Conservation (phyloP, 1,140 invertebrate genomes). For the Reticulitermes speratus region DNA sequence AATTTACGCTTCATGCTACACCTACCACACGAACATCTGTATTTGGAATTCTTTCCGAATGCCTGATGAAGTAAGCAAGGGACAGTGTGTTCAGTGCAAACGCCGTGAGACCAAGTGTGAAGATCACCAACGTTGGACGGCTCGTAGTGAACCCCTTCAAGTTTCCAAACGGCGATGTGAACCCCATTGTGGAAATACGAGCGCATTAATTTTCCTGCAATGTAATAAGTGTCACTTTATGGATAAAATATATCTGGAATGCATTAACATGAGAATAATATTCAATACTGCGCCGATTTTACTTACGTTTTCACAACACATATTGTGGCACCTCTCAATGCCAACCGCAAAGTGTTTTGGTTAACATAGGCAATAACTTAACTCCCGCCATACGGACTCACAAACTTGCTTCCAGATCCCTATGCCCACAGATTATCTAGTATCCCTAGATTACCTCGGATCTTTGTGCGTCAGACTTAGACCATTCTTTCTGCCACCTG, state of each 20-base stretch:
- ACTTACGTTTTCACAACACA: not conserved
- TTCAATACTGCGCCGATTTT: not conserved
- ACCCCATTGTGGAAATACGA: slow-evolving; percentile 17
- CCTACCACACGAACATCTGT: slow-evolving; percentile 22
- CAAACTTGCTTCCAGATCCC: no score
- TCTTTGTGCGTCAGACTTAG: no score
- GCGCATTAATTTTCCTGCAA: not conserved
- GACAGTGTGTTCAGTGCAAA: slow-evolving; percentile 30
- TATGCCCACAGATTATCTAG: no score
- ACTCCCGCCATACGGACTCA: no score
- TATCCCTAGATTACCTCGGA: no score
- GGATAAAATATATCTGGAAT: not conserved
- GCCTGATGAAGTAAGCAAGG: slow-evolving; percentile 28
- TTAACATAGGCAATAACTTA: no score
- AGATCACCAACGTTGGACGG: slow-evolving; percentile 28
- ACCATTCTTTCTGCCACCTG: no score
- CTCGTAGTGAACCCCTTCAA: slow-evolving; percentile 27
- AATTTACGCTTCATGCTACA: not conserved
- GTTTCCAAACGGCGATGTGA: slow-evolving; percentile 17
- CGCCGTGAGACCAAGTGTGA: slow-evolving; percentile 29
- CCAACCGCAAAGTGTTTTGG: no score
- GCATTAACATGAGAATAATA: not conserved
- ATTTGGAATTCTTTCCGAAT: slow-evolving; percentile 27
- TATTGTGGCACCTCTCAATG: not conserved
- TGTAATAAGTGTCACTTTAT: not conserved